Percentiles rank a stretch among this genome's conserved stretches.
Conservation (phyloP, 1,140 invertebrate species). For the Heterodera carotae region DNA sequence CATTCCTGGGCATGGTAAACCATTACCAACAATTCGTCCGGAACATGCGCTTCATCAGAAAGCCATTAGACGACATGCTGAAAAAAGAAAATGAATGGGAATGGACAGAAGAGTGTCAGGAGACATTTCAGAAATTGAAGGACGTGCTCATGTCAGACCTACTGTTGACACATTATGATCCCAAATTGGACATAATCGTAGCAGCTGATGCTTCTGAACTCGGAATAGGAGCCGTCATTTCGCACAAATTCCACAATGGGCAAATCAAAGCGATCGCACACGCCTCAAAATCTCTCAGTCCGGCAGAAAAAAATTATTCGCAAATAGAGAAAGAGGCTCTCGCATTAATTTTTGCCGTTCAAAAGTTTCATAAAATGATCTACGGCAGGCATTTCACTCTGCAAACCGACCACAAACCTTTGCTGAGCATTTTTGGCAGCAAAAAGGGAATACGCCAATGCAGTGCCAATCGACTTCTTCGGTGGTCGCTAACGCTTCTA, state of each 20-base stretch:
- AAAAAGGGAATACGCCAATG: no score
- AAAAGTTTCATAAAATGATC: slow-evolving; percentile 66
- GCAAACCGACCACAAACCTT: slow-evolving; percentile 68
- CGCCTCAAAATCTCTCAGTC: slow-evolving; percentile 5
- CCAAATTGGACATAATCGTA: no score
- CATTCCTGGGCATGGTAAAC: slow-evolving; percentile 28
- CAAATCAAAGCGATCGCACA: slow-evolving; percentile 67
- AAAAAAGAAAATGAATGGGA: slow-evolving; percentile 19
- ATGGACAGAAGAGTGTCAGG: slow-evolving; percentile 37
- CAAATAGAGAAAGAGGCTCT: background rate
- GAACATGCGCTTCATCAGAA: slow-evolving; percentile 15
- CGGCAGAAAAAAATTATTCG: slow-evolving; percentile 60
- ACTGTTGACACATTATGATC: no score
- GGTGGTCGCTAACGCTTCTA: slow-evolving; percentile 36
- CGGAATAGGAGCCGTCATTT: slow-evolving; percentile 68
- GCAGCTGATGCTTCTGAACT: no score
- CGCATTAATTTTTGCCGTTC: no score
- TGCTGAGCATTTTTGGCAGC: slow-evolving; percentile 51
- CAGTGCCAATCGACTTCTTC: no score
- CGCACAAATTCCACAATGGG: slow-evolving; percentile 65
- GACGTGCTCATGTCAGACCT: slow-evolving; percentile 49
- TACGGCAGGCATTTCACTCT: slow-evolving; percentile 68
- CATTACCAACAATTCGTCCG: no score
- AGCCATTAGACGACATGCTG: slow-evolving; percentile 21
- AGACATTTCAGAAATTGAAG: no score